phyloP scores from a whole-genome alignment of 2,113 vertebrate genomes.

The Butastur rufipennis region DNA sequence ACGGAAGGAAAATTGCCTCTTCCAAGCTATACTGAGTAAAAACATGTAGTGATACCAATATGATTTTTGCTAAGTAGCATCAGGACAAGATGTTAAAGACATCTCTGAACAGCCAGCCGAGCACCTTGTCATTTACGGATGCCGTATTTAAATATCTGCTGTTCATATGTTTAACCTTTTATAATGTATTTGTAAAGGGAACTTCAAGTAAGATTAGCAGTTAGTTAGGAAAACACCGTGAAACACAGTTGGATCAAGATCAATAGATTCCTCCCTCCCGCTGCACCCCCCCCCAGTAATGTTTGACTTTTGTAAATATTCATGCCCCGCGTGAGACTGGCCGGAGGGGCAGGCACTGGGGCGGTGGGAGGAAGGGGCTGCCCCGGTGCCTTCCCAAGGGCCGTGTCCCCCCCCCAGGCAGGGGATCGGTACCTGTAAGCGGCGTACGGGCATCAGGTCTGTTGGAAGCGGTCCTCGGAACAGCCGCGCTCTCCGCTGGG shows the following conservation, averaged over 20 bases:
- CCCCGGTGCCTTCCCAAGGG: background rate
- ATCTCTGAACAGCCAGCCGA: accelerated
- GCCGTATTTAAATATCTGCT: background rate
- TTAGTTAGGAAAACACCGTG: background rate
- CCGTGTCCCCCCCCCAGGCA: background rate
- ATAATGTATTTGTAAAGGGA: background rate
- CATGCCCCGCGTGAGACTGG: accelerated
- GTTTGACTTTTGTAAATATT: background rate
- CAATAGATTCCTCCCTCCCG: background rate
- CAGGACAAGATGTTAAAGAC: background rate
- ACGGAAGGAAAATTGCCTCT: background rate
- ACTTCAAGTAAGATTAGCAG: background rate
- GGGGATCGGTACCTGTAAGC: accelerated
- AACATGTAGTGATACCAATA: accelerated
- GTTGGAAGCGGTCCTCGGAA: accelerated
- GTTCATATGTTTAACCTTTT: background rate
- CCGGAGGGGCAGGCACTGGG: background rate
- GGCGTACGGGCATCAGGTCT: accelerated
- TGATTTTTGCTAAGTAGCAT: background rate
- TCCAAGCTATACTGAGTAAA: background rate
- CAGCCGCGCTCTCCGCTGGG: background rate
- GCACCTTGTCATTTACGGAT: background rate
- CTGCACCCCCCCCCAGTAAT: background rate
- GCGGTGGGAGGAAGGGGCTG: background rate
- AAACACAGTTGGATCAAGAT: background rate